These are phyloP conservation scores for Phragmatobia fuliginosa DNA, from an alignment of 2,888 invertebrate species.

Conservation along the genomic window DNA sequence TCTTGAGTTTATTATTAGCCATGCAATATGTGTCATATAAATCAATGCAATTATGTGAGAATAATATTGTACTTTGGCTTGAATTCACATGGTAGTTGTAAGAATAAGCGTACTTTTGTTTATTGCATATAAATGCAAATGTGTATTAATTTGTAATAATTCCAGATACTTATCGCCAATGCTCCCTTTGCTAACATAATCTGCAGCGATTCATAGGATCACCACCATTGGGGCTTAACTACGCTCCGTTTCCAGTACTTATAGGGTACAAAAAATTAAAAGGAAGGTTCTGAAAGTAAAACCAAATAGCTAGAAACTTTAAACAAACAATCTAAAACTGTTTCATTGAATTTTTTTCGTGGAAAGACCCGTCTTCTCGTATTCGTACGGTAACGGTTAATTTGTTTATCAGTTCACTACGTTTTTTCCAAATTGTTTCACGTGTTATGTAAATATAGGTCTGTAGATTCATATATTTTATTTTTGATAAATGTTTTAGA, in stretches of 20 bases:
- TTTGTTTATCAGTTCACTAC: conserved; percentile 29
- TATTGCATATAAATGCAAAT: not conserved
- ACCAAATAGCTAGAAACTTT: not conserved
- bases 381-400: conserved; percentile 8
- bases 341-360: not conserved
- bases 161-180: not conserved
- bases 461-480: too few species aligned
- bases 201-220: too few species aligned
- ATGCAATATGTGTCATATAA: not conserved
- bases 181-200: not conserved
- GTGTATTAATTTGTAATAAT: not conserved
- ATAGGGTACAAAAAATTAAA: too few species aligned
- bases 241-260: not conserved
- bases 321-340: not conserved
- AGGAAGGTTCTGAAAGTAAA: not conserved
- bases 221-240: not conserved
- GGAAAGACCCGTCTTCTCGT: not conserved
- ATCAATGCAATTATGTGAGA: not conserved
- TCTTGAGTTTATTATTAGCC: conserved; percentile 18
- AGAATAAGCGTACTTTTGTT: not conserved
- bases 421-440: conserved; percentile 21
- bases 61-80: not conserved
- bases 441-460: conserved; percentile 12
- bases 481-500: not conserved
- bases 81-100: not conserved